Evolutionary conservation across 2,888 invertebrate genomes (phyloP), one percentile per base, ranked within the genome.

Genomic region (Lamellibrachia satsuma): DNA sequence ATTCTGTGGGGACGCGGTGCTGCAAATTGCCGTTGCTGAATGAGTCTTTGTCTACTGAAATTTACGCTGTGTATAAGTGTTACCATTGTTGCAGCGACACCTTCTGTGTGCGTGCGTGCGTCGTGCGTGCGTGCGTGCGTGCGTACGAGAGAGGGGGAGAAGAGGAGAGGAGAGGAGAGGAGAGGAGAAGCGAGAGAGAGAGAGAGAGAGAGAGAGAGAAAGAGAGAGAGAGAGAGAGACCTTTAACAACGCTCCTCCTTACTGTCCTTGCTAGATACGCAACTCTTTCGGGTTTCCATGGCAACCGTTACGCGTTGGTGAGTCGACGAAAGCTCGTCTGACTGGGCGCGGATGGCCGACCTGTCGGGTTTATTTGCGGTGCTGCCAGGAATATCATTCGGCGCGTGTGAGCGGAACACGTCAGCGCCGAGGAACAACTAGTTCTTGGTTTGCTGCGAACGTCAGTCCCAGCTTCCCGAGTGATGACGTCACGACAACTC

Each of bases 261-360:
- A 39, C 39, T 39, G 39, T 39, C 39, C 39, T 39, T 39, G 39
- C 39, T 0, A 75, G 75, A 75, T 75, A 75, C 75, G 75, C 75
- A 75, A 75, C 75, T 75, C 15, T 75, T 75, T 75, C 75, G 75
- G 75, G 75, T 75, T 75, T 75, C 75, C 75, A 75, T 22, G 75
- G 75, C 75, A 75, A 75, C 75, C 75, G 75, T 75, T 75, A 75
- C 75, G 75, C 75, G 75, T 75, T 75, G 22, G 75, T 75, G 75
- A 75, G 75, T 75, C 75, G 75, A 75, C 75, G 75, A 75, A 75
- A 75, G 75, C 75, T 22, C 75, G 75, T 75, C 75, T 6, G 75
- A 75, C 75, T 22, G 75, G 3, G 75, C 75, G 75, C 22, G 22
- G 15, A 15, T 75, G 22, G 75, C 75, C 75, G 22, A 75, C 75